phyloP scores from a whole-genome alignment of 2,797 vertebrate genomes.

The Acomys russatus region DNA sequence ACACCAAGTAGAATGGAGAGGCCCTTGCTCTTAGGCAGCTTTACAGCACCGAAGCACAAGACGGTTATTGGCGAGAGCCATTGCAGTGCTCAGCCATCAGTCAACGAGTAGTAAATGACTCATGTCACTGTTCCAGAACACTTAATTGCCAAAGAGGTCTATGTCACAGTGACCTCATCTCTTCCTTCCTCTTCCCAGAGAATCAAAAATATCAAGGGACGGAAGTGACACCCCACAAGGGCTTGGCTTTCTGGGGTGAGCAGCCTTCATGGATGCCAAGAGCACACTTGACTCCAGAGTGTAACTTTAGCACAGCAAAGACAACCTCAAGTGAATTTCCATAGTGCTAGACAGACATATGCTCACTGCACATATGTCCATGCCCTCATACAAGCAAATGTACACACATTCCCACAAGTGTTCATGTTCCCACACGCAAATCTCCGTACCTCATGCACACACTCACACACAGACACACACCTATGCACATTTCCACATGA shows the following conservation, averaged over 20 bases:
- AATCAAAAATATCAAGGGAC: neutral
- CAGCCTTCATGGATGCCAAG: too few relatives aligned
- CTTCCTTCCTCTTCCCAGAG: neutral
- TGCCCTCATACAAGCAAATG: neutral
- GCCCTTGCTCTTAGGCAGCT: neutral
- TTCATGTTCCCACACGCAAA: neutral
- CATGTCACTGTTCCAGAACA: fast-evolving
- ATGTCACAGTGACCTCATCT: fast-evolving
- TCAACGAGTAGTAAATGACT: neutral
- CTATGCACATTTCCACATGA: neutral
- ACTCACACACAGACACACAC: too few relatives aligned
- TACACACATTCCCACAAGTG: neutral
- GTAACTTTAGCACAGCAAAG: neutral
- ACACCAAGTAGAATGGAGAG: neutral
- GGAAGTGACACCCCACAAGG: fast-evolving
- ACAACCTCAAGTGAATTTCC: neutral
- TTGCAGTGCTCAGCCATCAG: fast-evolving
- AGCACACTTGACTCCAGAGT: neutral
- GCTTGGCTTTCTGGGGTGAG: neutral
- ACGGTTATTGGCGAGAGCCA: fast-evolving
- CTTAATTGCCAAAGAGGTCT: neutral
- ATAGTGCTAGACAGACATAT: fast-evolving
- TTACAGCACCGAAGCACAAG: fast-evolving
- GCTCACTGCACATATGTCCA: fast-evolving
- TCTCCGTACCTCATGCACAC: neutral